A percentile compares a stretch with the other conserved stretches of the same genome.
These are phyloP conservation scores for Geococcyx californianus DNA, from an alignment of 2,113 vertebrate genomes.

Conservation along the genomic window DNA sequence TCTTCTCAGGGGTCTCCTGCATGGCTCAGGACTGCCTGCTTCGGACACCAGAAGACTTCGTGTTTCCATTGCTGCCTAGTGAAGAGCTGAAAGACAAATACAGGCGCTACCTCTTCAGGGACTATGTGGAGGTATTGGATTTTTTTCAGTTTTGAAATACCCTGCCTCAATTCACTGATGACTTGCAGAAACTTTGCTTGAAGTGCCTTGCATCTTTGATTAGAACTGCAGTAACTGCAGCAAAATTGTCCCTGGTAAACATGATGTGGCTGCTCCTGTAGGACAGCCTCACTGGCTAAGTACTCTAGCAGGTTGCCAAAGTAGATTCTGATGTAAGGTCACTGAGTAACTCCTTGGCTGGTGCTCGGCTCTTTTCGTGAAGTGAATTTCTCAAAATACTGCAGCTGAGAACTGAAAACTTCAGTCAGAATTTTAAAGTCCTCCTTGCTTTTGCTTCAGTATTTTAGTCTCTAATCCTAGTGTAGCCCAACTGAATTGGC, in stretches of 20 bases:
- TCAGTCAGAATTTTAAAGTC: neutral
- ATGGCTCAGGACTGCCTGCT: slow-evolving; percentile 98
- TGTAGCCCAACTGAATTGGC: neutral
- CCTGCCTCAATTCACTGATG: neutral
- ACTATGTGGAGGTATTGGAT: slow-evolving; percentile 90
- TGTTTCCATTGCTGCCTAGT: slow-evolving; percentile 91
- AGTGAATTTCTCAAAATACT: neutral
- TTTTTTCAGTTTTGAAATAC: neutral
- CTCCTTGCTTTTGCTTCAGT: neutral
- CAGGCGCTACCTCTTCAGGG: slow-evolving; percentile 99
- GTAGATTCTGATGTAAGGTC: slow-evolving; percentile 40
- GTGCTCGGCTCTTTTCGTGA: neutral
- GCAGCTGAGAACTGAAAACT: neutral
- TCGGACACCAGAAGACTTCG: slow-evolving; percentile 95
- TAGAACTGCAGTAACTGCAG: slow-evolving; percentile 26
- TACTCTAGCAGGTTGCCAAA: slow-evolving; percentile 21
- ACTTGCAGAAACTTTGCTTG: slow-evolving; percentile 17
- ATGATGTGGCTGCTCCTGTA: neutral
- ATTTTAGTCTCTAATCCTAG: neutral
- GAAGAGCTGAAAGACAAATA: slow-evolving; percentile 99
- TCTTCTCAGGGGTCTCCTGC: slow-evolving; percentile 89
- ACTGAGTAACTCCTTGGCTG: slow-evolving; percentile 5
- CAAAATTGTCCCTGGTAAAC: neutral
- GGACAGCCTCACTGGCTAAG: neutral
- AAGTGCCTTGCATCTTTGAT: slow-evolving; percentile 32